phyloP scores from a whole-genome alignment of 2,797 vertebrate species.

The Anabacerthia variegaticeps region DNA sequence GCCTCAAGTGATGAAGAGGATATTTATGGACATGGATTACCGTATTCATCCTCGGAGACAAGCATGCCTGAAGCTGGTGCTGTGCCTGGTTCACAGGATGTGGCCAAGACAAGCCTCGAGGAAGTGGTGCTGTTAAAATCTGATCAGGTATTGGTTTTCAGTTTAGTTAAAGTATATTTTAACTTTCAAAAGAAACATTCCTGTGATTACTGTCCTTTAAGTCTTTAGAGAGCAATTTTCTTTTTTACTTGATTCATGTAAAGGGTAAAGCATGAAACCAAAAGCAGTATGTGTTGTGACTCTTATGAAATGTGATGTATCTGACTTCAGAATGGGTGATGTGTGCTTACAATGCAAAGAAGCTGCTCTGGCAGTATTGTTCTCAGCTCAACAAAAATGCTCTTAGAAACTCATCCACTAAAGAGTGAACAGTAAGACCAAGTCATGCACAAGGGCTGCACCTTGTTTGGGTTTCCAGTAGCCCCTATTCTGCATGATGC shows the following conservation, averaged over 20 bases:
- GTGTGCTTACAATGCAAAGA: not conserved
- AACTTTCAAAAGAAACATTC: not conserved
- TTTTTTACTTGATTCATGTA: not conserved
- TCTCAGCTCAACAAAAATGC: not conserved
- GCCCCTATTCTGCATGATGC: not conserved
- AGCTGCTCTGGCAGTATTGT: not conserved
- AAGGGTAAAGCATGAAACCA: not conserved
- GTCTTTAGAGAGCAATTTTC: not conserved
- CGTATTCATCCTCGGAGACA: slow-evolving; percentile 74
- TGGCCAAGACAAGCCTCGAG: slow-evolving; percentile 63
- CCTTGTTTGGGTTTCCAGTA: not conserved
- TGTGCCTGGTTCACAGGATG: slow-evolving; percentile 50
- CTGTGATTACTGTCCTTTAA: not conserved
- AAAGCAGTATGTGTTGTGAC: not conserved
- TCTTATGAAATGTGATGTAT: not conserved
- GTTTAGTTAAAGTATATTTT: not conserved
- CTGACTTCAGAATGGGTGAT: not conserved
- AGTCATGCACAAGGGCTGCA: not conserved
- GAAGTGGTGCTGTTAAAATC: slow-evolving; percentile 76
- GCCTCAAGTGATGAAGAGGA: slow-evolving; percentile 93
- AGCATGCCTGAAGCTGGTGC: slow-evolving; percentile 72
- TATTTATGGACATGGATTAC: slow-evolving; percentile 86
- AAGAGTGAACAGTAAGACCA: not conserved
- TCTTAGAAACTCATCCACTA: not conserved
- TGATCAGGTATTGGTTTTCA: slow-evolving; percentile 81